These are phyloP conservation scores for Melipona quadrifasciata DNA, from an alignment of 1,140 invertebrate genomes.

Conservation along the genomic window DNA sequence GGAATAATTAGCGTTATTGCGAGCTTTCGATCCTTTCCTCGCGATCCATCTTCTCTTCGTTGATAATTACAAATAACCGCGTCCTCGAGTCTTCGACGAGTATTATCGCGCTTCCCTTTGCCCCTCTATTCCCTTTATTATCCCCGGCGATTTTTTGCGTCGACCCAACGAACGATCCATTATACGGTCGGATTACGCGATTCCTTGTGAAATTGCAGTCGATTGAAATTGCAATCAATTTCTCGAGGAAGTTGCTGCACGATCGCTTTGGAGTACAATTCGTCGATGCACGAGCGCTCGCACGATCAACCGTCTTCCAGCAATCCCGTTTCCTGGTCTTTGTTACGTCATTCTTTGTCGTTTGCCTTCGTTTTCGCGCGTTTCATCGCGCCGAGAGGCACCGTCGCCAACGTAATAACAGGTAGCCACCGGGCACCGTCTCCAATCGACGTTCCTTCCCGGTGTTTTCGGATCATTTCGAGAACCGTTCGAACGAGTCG, in stretches of 20 bases:
- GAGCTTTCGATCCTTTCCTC: too few species aligned
- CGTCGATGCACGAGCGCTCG: not conserved
- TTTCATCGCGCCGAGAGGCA: constrained; percentile 14
- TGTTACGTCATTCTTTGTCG: not conserved
- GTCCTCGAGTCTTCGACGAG: not conserved
- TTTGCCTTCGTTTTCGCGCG: constrained; percentile 11
- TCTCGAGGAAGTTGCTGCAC: not conserved
- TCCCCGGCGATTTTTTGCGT: not conserved
- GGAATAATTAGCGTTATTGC: not conserved
- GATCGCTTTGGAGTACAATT: not conserved
- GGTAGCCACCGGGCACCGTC: not conserved
- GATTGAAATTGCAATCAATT: constrained; percentile 32
- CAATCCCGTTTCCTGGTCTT: not conserved
- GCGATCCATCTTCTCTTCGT: too few species aligned
- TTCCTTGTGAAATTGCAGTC: constrained; percentile 34
- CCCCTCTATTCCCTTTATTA: not conserved
- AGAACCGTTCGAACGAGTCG: not conserved
- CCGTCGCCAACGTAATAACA: constrained; percentile 17
- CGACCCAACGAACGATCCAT: not conserved
- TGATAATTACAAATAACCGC: not conserved
- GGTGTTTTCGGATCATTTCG: constrained; percentile 4
- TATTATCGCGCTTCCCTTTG: not conserved
- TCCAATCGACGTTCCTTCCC: not conserved
- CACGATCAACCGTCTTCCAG: not conserved
- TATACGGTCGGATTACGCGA: constrained; percentile 23